These are phyloP conservation scores for Sarcophaga carnaria DNA, from an alignment of 2,888 invertebrate species.

Conservation along the genomic window DNA sequence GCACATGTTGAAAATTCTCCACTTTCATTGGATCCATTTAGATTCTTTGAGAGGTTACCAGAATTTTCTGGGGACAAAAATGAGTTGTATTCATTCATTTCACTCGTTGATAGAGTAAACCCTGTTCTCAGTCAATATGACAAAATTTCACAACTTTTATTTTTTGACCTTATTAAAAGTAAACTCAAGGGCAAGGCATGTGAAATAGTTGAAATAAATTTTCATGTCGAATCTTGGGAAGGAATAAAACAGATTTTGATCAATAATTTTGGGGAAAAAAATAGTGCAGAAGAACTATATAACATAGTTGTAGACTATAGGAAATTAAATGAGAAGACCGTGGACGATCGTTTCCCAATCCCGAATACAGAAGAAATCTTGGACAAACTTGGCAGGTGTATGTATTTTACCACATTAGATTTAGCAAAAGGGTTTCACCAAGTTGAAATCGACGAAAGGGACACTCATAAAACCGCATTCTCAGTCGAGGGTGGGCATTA, in stretches of 20 bases:
- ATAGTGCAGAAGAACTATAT: neutral
- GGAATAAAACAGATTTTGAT: constrained; percentile 11
- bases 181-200: neutral
- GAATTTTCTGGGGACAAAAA: no score
- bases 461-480: no score
- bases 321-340: constrained; percentile 9
- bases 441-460: constrained; percentile 55
- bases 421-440: constrained; percentile 22
- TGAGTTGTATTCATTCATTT: no score
- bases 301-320: constrained; percentile 24
- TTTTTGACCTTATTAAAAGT: constrained; percentile 9
- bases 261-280: constrained; percentile 2
- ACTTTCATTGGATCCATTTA: constrained; percentile 10
- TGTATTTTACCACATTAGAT: no score
- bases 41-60: neutral
- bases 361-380: no score
- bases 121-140: neutral
- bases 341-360: no score
- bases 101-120: no score
- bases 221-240: neutral
- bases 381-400: no score
- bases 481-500: neutral
- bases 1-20: no score
- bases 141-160: neutral
- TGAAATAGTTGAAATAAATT: neutral